A percentile compares a stretch with the other conserved stretches of the same genome.
These are phyloP conservation scores for Grantiella picta DNA, from an alignment of 2,113 vertebrate genomes.

Conservation along the genomic window DNA sequence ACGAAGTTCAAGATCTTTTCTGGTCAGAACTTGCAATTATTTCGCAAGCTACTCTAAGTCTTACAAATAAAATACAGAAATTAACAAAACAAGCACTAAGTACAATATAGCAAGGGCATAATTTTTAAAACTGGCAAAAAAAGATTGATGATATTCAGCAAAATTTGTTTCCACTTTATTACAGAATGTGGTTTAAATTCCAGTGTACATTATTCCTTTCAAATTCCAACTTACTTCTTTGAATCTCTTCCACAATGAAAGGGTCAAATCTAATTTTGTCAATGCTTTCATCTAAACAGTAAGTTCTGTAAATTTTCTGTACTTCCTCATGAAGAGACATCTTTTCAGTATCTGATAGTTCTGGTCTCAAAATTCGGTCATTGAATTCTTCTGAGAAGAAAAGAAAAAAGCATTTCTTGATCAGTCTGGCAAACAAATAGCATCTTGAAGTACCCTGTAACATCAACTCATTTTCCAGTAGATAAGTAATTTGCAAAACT, in stretches of 20 bases:
- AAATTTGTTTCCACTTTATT: not conserved
- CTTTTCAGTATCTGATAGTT: slow-evolving; percentile 86
- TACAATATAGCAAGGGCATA: not conserved
- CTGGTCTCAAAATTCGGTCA: slow-evolving; percentile 89
- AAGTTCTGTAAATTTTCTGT: slow-evolving; percentile 88
- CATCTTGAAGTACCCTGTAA: not conserved
- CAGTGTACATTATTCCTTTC: not conserved
- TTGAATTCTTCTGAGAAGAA: slow-evolving; percentile 90
- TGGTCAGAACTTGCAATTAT: not conserved
- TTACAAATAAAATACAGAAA: not conserved
- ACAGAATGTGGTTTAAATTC: not conserved
- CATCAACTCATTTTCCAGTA: not conserved
- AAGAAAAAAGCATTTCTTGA: not conserved
- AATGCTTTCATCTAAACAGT: slow-evolving; percentile 92
- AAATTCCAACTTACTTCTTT: slow-evolving; percentile 80
- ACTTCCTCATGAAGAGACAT: slow-evolving; percentile 86
- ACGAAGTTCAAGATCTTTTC: not conserved
- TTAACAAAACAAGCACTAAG: not conserved
- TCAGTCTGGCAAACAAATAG: not conserved
- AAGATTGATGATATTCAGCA: not conserved
- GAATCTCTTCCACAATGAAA: slow-evolving; percentile 90
- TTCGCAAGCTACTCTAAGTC: not conserved
- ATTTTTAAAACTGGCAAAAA: not conserved
- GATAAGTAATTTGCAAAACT: not conserved
- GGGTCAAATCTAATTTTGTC: slow-evolving; percentile 94